phyloP scores from a whole-genome alignment of 2,113 vertebrate species.

The Zapus hudsonius region DNA sequence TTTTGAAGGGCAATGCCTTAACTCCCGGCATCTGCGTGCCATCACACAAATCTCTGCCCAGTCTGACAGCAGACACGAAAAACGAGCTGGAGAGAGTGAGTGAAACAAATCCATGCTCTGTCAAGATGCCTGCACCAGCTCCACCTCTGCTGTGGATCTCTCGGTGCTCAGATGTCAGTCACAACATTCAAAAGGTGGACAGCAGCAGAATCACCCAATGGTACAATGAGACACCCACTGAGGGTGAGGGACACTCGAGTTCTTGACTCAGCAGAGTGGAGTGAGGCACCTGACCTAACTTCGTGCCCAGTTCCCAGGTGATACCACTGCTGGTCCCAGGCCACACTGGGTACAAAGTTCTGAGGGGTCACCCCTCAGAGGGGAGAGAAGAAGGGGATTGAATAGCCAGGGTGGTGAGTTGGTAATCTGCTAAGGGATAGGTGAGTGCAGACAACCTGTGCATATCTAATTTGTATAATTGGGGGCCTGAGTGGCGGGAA shows the following conservation, averaged over 20 bases:
- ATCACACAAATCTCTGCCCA: neutral
- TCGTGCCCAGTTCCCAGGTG: no score
- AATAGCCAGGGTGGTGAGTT: neutral
- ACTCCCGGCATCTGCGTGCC: neutral
- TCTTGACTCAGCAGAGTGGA: neutral
- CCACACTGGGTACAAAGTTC: neutral
- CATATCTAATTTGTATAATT: no score
- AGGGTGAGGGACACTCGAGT: neutral
- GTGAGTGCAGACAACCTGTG: no score
- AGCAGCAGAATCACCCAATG: neutral
- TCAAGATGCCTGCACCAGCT: neutral
- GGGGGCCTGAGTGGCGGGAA: no score
- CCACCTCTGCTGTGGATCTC: neutral
- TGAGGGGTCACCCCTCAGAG: neutral
- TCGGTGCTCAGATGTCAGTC: neutral
- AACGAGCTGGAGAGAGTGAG: neutral
- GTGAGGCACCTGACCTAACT: no score
- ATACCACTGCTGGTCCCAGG: neutral
- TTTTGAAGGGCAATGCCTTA: neutral
- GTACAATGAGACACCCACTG: no score
- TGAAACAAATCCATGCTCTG: neutral
- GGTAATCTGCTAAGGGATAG: neutral
- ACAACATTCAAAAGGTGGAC: neutral
- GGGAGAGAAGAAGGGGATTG: rapidly evolving
- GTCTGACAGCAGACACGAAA: neutral